Evolutionary conservation across 2,888 invertebrate genomes (phyloP).

Genomic region (Actias luna): DNA sequence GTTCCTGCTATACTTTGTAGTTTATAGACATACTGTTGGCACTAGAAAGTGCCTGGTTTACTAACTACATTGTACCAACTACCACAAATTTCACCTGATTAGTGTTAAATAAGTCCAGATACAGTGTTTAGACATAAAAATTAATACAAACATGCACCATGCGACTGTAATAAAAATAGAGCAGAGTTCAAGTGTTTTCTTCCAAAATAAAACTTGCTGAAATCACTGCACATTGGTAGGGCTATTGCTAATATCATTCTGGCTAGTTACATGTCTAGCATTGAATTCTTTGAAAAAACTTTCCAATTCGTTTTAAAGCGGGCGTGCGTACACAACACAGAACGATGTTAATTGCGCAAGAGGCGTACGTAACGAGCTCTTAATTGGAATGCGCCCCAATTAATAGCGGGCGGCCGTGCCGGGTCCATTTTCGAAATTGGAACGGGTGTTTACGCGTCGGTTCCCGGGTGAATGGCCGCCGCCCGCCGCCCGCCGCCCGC

Average conservation of each 20-base stretch:
- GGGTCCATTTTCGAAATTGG: conserved; percentile 71
- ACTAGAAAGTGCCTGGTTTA: neutral
- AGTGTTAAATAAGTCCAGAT: neutral
- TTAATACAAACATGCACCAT: neutral
- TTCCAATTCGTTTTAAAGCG: neutral
- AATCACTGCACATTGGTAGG: no score
- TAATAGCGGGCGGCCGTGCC: conserved; percentile 59
- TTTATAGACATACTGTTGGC: neutral
- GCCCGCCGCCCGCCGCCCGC: no score
- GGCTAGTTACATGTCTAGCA: no score
- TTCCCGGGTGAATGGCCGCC: conserved; percentile 78
- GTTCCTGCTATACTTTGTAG: neutral
- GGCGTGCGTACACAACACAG: conserved; percentile 27
- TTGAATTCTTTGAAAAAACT: no score
- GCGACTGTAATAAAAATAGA: neutral
- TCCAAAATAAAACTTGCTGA: no score
- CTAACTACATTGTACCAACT: neutral
- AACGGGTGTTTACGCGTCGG: conserved; percentile 66
- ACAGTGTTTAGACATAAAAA: neutral
- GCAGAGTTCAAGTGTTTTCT: neutral
- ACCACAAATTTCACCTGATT: no score
- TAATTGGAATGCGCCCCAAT: conserved; percentile 80
- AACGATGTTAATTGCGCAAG: conserved; percentile 72
- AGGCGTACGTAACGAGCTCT: conserved; percentile 71
- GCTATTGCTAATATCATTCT: no score